Conservation (phyloP, 2,797 vertebrate genomes). For the Podarcis lilfordi region DNA sequence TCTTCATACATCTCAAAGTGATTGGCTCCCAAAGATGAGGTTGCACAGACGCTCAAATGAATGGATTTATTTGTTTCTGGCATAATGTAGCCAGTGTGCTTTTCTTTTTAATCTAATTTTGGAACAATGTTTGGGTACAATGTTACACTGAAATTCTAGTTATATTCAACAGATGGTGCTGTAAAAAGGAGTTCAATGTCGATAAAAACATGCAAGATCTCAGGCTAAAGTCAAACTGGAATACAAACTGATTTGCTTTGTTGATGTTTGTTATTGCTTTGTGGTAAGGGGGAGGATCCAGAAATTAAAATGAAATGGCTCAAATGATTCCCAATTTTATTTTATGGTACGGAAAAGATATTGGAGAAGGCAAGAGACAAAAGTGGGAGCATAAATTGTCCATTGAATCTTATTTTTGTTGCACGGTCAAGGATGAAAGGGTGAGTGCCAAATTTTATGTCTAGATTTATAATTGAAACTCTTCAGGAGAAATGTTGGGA, state of each 20-base stretch:
- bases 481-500: background rate
- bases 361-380: background rate
- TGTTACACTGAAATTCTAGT: conserved; percentile 20
- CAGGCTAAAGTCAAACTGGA: background rate
- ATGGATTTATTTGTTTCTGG: conserved; percentile 28
- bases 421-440: background rate
- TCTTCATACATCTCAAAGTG: conserved; percentile 30
- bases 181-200: conserved; percentile 19
- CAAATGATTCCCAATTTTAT: conserved; percentile 9
- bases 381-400: background rate
- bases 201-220: background rate
- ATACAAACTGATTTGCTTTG: background rate
- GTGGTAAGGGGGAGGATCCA: background rate
- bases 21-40: conserved; percentile 32
- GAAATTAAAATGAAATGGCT: conserved; percentile 3
- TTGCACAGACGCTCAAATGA: conserved; percentile 39
- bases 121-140: background rate
- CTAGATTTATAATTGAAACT: background rate
- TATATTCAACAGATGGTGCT: background rate
- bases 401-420: background rate
- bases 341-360: background rate
- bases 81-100: background rate
- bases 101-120: background rate
- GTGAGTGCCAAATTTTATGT: background rate
- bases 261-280: background rate